Conservation (phyloP, 2,888 invertebrate species). For the Rhamphomyia laevipes region DNA sequence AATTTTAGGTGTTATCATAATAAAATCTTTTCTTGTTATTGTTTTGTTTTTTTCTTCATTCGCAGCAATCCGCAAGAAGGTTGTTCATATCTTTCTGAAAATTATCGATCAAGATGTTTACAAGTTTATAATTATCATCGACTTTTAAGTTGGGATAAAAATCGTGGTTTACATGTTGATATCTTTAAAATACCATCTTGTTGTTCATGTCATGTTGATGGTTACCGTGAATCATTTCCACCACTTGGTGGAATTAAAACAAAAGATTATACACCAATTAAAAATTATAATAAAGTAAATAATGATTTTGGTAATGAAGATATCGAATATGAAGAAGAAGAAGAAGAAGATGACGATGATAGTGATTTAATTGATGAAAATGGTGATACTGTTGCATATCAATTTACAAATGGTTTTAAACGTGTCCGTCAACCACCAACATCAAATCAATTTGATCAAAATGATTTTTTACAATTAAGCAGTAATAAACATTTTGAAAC, state of each 20-base stretch:
- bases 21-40: not conserved
- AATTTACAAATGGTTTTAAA: conserved; percentile 18
- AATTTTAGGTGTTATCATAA: no score
- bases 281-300: conserved; percentile 20
- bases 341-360: conserved; percentile 27
- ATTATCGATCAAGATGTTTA: conserved; percentile 66
- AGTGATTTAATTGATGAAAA: conserved; percentile 19
- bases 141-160: conserved; percentile 68
- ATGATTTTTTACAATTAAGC: conserved; percentile 21
- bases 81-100: conserved; percentile 68
- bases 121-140: conserved; percentile 78
- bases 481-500: conserved; percentile 23
- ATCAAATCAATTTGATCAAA: conserved; percentile 18
- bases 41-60: conserved; percentile 22
- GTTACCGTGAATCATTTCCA: conserved; percentile 57
- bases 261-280: conserved; percentile 24
- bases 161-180: conserved; percentile 68
- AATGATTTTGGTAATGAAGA: conserved; percentile 28
- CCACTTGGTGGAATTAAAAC: conserved; percentile 33
- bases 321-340: conserved; percentile 20
- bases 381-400: conserved; percentile 16
- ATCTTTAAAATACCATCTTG: conserved; percentile 76
- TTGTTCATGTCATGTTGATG: conserved; percentile 71
- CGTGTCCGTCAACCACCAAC: conserved; percentile 8
- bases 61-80: conserved; percentile 61